A percentile compares a stretch with the other conserved stretches of the same genome.
phyloP scores from a whole-genome alignment of 2,888 invertebrate genomes.

The Chirona hameri region DNA sequence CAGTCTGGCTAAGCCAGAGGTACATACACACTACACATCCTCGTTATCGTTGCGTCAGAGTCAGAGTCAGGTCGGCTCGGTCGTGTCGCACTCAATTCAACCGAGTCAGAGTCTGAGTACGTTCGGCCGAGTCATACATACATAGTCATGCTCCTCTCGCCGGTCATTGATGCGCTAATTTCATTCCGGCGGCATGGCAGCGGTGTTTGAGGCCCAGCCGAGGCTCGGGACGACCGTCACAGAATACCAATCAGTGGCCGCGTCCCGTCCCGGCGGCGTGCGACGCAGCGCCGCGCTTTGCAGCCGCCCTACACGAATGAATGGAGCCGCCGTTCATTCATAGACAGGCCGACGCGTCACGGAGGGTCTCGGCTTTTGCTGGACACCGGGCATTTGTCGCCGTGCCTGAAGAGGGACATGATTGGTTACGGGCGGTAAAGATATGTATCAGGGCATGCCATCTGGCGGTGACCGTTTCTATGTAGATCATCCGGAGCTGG shows the following conservation, averaged over 20 bases:
- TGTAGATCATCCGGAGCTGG: background rate
- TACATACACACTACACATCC: no score
- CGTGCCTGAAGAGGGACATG: background rate
- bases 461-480: background rate
- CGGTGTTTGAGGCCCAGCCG: background rate
- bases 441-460: background rate
- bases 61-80: background rate
- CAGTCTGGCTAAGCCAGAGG: no score
- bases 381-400: background rate
- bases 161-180: background rate
- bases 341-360: background rate
- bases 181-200: background rate
- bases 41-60: background rate
- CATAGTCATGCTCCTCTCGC: background rate
- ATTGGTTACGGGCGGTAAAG: background rate
- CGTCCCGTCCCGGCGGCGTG: background rate
- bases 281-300: background rate
- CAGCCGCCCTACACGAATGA: background rate
- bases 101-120: background rate
- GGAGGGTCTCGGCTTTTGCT: background rate
- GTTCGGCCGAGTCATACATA: background rate
- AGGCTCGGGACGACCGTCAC: background rate
- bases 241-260: background rate
- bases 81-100: background rate
- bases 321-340: background rate